Percentiles rank a stretch among this genome's conserved stretches.
phyloP scores from a whole-genome alignment of 2,113 vertebrate species.

The Damaliscus lunatus region DNA sequence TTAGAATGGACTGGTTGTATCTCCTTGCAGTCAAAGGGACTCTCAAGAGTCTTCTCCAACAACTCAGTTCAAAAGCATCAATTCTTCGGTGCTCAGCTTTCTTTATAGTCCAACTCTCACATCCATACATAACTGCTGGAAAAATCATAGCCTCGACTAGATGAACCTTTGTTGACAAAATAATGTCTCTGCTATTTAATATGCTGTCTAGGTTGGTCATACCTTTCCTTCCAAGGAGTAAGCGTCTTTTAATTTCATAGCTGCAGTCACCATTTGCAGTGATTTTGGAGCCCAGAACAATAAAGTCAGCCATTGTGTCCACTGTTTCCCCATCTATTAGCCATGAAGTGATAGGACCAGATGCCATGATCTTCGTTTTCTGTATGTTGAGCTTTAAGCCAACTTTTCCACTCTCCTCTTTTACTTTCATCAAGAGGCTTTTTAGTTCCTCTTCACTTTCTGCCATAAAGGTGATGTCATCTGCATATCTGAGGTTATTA shows the following conservation, averaged over 20 bases:
- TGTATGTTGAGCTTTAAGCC: not conserved
- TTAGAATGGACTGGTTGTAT: not conserved
- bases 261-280: not conserved
- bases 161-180: not conserved
- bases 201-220: not conserved
- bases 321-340: not conserved
- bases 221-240: not conserved
- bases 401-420: not conserved
- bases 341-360: not conserved
- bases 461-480: not conserved
- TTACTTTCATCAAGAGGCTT: not conserved
- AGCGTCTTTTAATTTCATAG: not conserved
- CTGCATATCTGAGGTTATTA: not conserved
- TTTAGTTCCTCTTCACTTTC: not conserved
- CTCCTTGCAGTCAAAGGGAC: not conserved
- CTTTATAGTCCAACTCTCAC: not conserved
- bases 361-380: not conserved
- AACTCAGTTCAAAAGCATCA: not conserved
- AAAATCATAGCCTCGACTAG: not conserved
- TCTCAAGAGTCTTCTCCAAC: not conserved
- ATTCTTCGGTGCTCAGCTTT: rapidly evolving
- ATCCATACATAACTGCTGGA: not conserved
- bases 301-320: too few relatives aligned
- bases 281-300: not conserved
- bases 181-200: not conserved